Evolutionary conservation across 2,888 invertebrate genomes (phyloP).

Genomic region (Spicauda simplicius): DNA sequence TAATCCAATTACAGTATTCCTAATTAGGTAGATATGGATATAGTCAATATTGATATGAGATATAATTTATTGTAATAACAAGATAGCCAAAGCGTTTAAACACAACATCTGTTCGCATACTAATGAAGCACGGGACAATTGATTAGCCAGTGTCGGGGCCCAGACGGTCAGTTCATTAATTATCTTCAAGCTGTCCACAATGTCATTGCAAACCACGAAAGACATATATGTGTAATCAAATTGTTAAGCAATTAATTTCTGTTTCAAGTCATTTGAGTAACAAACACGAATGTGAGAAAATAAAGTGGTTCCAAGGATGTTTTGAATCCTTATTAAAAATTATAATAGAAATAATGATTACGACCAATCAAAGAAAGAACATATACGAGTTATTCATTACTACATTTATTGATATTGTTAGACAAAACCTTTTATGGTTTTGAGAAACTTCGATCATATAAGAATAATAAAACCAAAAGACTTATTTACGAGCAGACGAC

Average conservation of each 20-base stretch:
- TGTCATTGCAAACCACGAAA: conserved; percentile 38
- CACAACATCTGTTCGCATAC: conserved; percentile 38
- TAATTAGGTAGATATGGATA: not conserved
- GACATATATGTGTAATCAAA: not conserved
- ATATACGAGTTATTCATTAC: not conserved
- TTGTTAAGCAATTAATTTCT: not conserved
- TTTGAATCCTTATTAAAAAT: too few species aligned
- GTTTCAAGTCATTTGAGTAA: too few species aligned
- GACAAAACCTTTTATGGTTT: not conserved
- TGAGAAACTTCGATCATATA: not conserved
- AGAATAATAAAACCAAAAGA: conserved; percentile 3
- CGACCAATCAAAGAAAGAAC: not conserved
- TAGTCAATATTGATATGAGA: not conserved
- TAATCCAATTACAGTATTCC: not conserved
- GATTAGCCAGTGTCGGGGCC: conserved; percentile 45
- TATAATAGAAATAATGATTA: too few species aligned
- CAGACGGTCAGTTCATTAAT: conserved; percentile 64
- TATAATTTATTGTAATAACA: conserved; percentile 4
- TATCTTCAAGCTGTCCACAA: conserved; percentile 58
- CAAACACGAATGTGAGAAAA: too few species aligned
- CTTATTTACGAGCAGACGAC: conserved; percentile 40
- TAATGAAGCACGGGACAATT: conserved; percentile 44
- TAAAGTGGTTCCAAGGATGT: too few species aligned
- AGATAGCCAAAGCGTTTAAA: conserved; percentile 19
- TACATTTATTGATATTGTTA: not conserved